Evolutionary conservation across 2,797 vertebrate genomes (phyloP), one percentile per base, ranked within the genome.

Genomic region (Macropus fuliginosus): DNA sequence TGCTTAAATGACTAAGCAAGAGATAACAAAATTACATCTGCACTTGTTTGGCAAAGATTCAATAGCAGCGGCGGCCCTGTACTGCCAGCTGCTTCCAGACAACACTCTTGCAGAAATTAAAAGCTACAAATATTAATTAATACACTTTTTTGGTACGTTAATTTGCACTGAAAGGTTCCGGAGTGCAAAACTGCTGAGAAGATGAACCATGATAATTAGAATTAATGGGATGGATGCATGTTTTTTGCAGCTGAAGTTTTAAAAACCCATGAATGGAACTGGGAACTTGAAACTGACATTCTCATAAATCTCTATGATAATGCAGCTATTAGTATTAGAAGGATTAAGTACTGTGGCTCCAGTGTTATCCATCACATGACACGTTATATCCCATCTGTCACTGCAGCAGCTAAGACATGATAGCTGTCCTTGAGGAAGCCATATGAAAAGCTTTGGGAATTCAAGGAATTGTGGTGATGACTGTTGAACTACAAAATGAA

Each of bases 11-110:
- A 99, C 99, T 99, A 99, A 99, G 99, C 99, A 99, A 99, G 99
- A 99, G 99, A 99, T 99, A 99, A 99, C 99, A 99, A 99, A 99
- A 99, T 99, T 99, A 99, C 99, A 99, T 99, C 99, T 99, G 99
- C 99, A 99, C 99, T 99, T 99, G 98, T 99, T 99, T 99, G 99
- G 99, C 99, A 99, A 98, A 97, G 99, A 99, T 99, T 99, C 99
- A 99, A 99, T 99, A 98, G 99, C 98, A 98, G 98, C 96, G 95
- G 98, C 97, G 98, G 99, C 99, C 98, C 99, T 98, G 99, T 98
- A 99, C 99, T 99, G 99, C 99, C 99, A 99, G 99, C 99, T 99
- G 99, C 99, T 99, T 99, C 99, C 98, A 99, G 99, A 99, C 99
- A 98, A 99, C 99, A 99, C 99, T 99, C 98, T 98, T 98, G 99